Conservation (phyloP, 2,797 vertebrate species). For the Arrhamphus sclerolepis region DNA sequence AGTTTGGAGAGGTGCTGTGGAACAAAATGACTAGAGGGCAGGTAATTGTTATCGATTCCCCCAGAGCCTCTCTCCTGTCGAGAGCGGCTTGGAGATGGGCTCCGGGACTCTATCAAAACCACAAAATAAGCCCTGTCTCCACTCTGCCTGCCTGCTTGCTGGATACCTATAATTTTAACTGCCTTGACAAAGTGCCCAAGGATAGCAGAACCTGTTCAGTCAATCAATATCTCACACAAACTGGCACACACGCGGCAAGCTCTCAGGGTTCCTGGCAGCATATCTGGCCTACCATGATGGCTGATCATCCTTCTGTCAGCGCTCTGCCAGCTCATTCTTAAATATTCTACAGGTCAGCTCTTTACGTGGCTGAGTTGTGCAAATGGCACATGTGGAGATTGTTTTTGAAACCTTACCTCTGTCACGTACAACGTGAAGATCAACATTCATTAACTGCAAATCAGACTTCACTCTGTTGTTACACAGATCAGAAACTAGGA, state of each 20-base stretch:
- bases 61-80: slow-evolving; percentile 75
- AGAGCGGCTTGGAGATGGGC: slow-evolving; percentile 72
- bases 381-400: slow-evolving; percentile 11
- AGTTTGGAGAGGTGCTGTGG: slow-evolving; percentile 81
- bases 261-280: slow-evolving; percentile 67
- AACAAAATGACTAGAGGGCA: slow-evolving; percentile 81
- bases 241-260: slow-evolving; percentile 66
- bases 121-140: slow-evolving; percentile 76
- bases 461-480: neutral
- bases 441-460: slow-evolving; percentile 8
- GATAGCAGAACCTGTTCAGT: slow-evolving; percentile 75
- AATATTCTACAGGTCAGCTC: slow-evolving; percentile 64
- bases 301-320: slow-evolving; percentile 68
- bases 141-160: slow-evolving; percentile 68
- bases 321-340: slow-evolving; percentile 60
- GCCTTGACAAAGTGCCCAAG: slow-evolving; percentile 76
- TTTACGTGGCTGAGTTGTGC: slow-evolving; percentile 33
- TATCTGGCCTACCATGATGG: slow-evolving; percentile 62
- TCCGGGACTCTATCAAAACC: slow-evolving; percentile 81
- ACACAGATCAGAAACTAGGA: neutral
- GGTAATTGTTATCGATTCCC: slow-evolving; percentile 83
- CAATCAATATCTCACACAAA: slow-evolving; percentile 72
- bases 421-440: neutral
- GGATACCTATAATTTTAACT: slow-evolving; percentile 78
- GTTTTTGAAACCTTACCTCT: slow-evolving; percentile 37